These are phyloP conservation scores for Spialia ferax DNA, from an alignment of 2,888 invertebrate species.

Conservation along the genomic window DNA sequence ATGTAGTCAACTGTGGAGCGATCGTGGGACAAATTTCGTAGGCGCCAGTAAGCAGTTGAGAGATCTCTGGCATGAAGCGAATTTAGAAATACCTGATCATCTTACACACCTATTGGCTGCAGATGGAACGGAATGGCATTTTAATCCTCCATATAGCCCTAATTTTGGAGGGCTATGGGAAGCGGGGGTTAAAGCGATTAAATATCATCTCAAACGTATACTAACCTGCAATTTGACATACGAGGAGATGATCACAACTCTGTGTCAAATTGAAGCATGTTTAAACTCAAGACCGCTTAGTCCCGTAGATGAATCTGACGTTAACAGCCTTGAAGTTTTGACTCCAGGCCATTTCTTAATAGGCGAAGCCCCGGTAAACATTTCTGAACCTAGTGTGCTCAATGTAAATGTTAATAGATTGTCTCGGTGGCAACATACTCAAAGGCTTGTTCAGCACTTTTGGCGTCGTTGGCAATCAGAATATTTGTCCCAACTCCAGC, in stretches of 20 bases:
- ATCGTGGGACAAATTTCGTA: neutral
- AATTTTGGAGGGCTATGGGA: neutral
- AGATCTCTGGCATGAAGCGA: neutral
- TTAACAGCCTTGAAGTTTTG: neutral
- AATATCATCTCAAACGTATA: neutral
- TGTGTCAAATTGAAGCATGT: neutral
- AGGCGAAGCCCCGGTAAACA: neutral
- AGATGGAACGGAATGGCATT: neutral
- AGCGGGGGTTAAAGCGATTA: neutral
- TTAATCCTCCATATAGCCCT: neutral
- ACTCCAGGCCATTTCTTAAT: neutral
- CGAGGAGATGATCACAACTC: neutral
- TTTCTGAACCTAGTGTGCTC: neutral
- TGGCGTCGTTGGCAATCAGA: constrained; percentile 21
- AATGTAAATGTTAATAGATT: neutral
- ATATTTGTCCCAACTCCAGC: constrained; percentile 44
- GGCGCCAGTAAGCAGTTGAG: neutral
- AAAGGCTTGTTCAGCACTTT: neutral
- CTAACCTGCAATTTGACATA: neutral
- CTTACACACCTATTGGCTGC: neutral
- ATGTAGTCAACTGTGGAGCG: neutral
- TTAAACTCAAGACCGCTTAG: neutral
- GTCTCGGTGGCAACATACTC: neutral
- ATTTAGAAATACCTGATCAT: neutral
- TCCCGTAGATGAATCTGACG: neutral